Evolutionary conservation across 2,888 invertebrate species (phyloP).

Genomic region (Heliconius ethilla): DNA sequence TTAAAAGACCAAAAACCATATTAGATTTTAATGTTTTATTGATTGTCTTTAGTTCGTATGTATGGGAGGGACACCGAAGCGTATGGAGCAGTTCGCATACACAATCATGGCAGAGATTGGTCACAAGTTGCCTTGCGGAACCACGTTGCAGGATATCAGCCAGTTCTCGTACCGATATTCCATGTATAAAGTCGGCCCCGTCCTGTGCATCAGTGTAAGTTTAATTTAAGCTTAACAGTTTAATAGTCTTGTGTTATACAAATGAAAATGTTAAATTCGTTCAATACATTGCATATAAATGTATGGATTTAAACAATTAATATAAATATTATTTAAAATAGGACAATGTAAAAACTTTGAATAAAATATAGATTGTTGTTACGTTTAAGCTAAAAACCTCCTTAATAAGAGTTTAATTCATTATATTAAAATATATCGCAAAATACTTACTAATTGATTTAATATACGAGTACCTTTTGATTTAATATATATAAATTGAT

Average conservation of each 20-base stretch:
- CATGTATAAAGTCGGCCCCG: slow-evolving; percentile 97
- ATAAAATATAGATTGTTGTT: too few relatives aligned
- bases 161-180: slow-evolving; percentile 96
- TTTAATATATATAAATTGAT: too few relatives aligned
- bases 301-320: too few relatives aligned
- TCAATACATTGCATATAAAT: too few relatives aligned
- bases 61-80: slow-evolving; percentile 97
- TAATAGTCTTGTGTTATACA: background rate
- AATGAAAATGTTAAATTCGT: too few relatives aligned
- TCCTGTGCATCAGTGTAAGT: slow-evolving; percentile 92
- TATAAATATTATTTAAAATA: too few relatives aligned
- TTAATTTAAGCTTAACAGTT: slow-evolving; percentile 31
- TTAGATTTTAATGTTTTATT: background rate
- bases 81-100: slow-evolving; percentile 96
- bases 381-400: too few relatives aligned
- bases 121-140: slow-evolving; percentile 93
- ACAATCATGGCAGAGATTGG: slow-evolving; percentile 95
- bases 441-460: too few relatives aligned
- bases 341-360: too few relatives aligned
- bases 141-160: slow-evolving; percentile 93
- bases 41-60: slow-evolving; percentile 90
- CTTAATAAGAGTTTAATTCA: too few relatives aligned
- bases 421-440: too few relatives aligned
- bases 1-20: background rate
- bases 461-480: too few relatives aligned